phyloP scores from a whole-genome alignment of 2,888 invertebrate species.

The Orthosia gracilis region DNA sequence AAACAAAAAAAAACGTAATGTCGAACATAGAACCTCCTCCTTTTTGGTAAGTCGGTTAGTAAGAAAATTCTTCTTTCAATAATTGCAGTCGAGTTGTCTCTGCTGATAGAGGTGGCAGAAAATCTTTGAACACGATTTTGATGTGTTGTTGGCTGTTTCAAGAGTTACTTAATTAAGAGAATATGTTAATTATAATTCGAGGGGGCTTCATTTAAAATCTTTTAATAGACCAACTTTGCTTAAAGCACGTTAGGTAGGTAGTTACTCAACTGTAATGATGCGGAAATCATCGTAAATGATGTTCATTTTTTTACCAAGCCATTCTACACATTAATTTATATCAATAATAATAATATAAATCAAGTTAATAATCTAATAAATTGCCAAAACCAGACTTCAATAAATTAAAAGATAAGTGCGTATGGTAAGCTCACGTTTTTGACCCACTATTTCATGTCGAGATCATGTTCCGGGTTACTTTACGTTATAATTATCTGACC shows the following conservation, averaged over 20 bases:
- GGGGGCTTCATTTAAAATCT: background rate
- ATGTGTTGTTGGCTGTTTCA: too few species aligned
- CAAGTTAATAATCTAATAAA: conserved; percentile 20
- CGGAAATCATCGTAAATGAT: conserved; percentile 31
- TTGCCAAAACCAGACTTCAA: conserved; percentile 20
- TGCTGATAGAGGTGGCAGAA: too few species aligned
- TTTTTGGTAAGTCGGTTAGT: too few species aligned
- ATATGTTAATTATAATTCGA: conserved; percentile 5
- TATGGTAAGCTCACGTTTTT: conserved; percentile 80
- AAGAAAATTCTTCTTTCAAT: too few species aligned
- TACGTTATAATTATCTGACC: conserved; percentile 81
- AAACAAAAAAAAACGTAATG: too few species aligned
- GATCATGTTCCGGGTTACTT: conserved; percentile 82
- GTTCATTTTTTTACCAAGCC: conserved; percentile 15
- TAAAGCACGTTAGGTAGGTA: conserved; percentile 4
- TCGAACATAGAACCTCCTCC: too few species aligned
- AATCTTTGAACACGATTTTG: too few species aligned
- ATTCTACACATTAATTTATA: conserved; percentile 9
- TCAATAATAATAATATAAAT: conserved; percentile 3
- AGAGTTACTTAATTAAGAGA: background rate
- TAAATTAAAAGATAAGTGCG: conserved; percentile 38
- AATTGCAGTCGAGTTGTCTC: too few species aligned
- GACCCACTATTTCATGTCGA: conserved; percentile 76
- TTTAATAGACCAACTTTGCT: background rate
- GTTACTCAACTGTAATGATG: conserved; percentile 23